A percentile compares a stretch with the other conserved stretches of the same genome.
These are phyloP conservation scores for Eucidaris tribuloides DNA, from an alignment of 35 echinoderm and acorn worm species.

Conservation along the genomic window DNA sequence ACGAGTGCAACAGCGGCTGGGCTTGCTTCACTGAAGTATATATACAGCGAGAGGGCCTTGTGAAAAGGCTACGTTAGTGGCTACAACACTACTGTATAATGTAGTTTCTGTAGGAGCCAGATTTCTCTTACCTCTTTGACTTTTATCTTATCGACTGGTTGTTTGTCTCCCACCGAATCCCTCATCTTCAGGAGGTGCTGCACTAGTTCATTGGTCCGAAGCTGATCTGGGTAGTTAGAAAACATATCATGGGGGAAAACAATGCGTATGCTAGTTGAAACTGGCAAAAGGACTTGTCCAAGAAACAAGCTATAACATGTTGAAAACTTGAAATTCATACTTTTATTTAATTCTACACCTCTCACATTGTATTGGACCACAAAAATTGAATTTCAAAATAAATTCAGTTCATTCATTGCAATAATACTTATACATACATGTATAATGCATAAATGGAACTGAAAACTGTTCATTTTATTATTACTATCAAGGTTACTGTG, in stretches of 20 bases:
- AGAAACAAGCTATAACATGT: neutral
- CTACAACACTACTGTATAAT: no score
- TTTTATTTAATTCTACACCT: neutral
- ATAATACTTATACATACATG: no score
- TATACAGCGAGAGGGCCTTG: no score
- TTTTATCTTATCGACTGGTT: constrained; percentile 41
- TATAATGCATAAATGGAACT: no score
- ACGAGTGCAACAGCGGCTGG: no score
- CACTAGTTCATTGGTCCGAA: constrained; percentile 34
- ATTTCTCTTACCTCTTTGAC: constrained; percentile 64
- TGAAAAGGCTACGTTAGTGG: no score
- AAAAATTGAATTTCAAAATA: neutral
- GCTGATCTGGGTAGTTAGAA: constrained; percentile 25
- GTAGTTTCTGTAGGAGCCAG: no score
- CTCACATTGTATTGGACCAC: neutral
- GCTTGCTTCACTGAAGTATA: no score
- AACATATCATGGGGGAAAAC: neutral
- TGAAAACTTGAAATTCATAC: no score
- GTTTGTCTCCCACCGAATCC: neutral
- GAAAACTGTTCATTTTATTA: no score
- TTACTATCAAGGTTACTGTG: no score
- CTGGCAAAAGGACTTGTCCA: neutral
- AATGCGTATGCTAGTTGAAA: neutral
- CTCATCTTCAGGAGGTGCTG: constrained; percentile 51
- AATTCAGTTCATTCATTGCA: no score